A percentile compares a stretch with the other conserved stretches of the same genome.
These are phyloP conservation scores for Polylopha cassiicola DNA, from an alignment of 2,888 invertebrate species.

Conservation along the genomic window DNA sequence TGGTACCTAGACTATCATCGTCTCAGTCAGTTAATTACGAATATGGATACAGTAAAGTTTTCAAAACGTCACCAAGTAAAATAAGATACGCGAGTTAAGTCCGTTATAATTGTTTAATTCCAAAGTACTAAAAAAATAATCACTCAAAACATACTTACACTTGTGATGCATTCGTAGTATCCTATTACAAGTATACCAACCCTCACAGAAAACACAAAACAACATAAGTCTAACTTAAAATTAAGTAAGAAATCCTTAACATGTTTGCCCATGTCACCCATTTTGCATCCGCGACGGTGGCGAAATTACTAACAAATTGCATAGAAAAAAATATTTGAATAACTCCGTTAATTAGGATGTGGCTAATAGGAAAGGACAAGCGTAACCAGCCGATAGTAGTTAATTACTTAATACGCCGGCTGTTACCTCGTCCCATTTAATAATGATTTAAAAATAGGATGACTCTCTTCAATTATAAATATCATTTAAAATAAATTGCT, in stretches of 20 bases:
- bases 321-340: slow-evolving; percentile 3
- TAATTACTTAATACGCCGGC: slow-evolving; percentile 1
- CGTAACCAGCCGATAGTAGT: slow-evolving; percentile 1
- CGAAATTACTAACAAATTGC: slow-evolving; percentile 7
- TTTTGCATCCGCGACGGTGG: slow-evolving; percentile 3
- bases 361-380: slow-evolving; percentile 9
- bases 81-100: no score
- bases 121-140: background rate
- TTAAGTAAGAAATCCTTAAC: slow-evolving; percentile 2
- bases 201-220: slow-evolving; percentile 12
- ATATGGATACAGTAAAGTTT: no score
- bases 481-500: no score
- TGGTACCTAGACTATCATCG: no score
- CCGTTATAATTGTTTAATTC: no score
- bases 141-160: slow-evolving; percentile 6
- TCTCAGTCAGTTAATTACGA: no score
- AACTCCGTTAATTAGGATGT: slow-evolving; percentile 17
- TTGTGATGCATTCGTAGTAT: slow-evolving; percentile 13
- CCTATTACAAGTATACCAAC: slow-evolving; percentile 10
- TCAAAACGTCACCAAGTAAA: no score
- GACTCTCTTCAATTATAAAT: no score
- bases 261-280: slow-evolving; percentile 8
- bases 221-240: slow-evolving; percentile 14
- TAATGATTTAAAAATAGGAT: no score
- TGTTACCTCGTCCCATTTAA: no score